Evolutionary conservation across 2,797 vertebrate genomes (phyloP).

Genomic region (Chloroceryle amazona): DNA sequence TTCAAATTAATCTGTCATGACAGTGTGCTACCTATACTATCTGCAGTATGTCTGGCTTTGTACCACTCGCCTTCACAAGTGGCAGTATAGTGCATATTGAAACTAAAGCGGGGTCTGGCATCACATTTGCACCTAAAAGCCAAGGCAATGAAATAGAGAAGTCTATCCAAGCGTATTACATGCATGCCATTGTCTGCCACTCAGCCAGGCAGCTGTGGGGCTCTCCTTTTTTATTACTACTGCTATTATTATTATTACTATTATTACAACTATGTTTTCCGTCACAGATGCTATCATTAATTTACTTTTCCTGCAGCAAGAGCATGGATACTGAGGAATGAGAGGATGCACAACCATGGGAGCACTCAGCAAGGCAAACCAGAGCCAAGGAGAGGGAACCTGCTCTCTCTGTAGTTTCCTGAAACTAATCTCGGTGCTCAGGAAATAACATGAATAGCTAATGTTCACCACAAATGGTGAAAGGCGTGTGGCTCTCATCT

Average conservation of each 20-base stretch:
- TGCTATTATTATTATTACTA: background rate
- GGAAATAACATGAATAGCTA: conserved; percentile 35
- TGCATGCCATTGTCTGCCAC: background rate
- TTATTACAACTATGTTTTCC: conserved; percentile 6
- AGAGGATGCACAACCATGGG: background rate
- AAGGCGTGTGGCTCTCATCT: background rate
- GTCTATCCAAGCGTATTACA: background rate
- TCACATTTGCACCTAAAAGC: background rate
- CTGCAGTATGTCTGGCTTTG: background rate
- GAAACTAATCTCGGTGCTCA: background rate
- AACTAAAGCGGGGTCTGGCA: background rate
- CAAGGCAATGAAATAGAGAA: background rate
- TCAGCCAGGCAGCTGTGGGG: conserved; percentile 24
- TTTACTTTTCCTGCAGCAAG: conserved; percentile 38
- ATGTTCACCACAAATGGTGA: background rate
- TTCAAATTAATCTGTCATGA: background rate
- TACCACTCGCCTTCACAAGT: background rate
- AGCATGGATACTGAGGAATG: background rate
- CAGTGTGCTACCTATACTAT: background rate
- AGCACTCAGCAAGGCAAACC: background rate
- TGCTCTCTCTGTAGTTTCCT: background rate
- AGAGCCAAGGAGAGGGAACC: background rate
- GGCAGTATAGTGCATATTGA: background rate
- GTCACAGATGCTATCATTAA: background rate
- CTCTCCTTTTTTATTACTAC: background rate